Conservation (phyloP, 2,888 invertebrate species). For the Hololepta plana region DNA sequence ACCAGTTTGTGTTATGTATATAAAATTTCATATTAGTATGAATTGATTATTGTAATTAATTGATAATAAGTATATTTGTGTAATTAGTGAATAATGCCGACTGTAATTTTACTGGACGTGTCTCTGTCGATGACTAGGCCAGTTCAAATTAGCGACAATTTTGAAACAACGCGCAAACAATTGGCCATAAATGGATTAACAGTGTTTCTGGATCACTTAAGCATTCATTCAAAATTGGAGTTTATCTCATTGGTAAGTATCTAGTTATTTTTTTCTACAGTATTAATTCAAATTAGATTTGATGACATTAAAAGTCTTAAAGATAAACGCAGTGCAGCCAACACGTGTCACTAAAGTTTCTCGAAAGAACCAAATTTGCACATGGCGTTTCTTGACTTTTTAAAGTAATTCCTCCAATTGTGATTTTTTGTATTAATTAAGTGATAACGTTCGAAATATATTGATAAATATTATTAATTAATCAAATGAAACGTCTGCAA, state of each 20-base stretch:
- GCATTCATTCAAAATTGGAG: slow-evolving; percentile 46
- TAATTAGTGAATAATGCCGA: slow-evolving; percentile 38
- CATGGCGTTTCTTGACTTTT: too few relatives aligned
- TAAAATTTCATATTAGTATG: too few relatives aligned
- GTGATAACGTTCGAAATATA: background rate
- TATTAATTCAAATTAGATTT: background rate
- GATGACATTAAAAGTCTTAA: background rate
- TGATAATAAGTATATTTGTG: too few relatives aligned
- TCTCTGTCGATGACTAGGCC: slow-evolving; percentile 54
- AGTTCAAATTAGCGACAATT: slow-evolving; percentile 30
- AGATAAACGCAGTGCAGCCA: background rate
- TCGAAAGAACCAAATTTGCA: too few relatives aligned
- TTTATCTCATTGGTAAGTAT: slow-evolving; percentile 49
- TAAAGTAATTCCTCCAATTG: slow-evolving; percentile 5
- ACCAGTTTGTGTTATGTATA: too few relatives aligned
- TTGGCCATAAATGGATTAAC: slow-evolving; percentile 48
- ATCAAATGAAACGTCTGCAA: slow-evolving; percentile 1
- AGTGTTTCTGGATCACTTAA: slow-evolving; percentile 44
- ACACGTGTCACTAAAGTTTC: slow-evolving; percentile 6
- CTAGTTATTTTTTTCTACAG: slow-evolving; percentile 3
- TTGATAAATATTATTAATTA: background rate
- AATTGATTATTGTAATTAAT: too few relatives aligned
- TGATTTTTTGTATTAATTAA: slow-evolving; percentile 3
- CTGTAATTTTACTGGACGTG: slow-evolving; percentile 50
- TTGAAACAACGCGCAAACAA: slow-evolving; percentile 38